phyloP scores from a whole-genome alignment of 2,797 vertebrate species.

The Psittacula echo region DNA sequence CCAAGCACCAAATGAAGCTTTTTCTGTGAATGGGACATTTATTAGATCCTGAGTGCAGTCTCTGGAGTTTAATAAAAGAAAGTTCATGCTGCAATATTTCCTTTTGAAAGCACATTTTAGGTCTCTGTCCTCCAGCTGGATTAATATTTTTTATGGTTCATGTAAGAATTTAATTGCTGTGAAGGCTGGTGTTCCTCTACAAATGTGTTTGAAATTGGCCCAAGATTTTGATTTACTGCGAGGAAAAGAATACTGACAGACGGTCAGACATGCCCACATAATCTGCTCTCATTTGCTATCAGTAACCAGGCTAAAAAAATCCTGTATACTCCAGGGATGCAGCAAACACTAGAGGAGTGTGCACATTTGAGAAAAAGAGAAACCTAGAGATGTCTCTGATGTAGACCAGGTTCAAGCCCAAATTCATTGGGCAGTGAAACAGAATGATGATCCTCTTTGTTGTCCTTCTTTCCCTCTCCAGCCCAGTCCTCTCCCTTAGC shows the following conservation, averaged over 20 bases:
- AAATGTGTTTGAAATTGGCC: neutral
- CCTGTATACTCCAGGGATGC: neutral
- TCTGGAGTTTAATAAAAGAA: constrained; percentile 68
- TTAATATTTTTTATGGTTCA: constrained; percentile 39
- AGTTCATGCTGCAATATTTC: constrained; percentile 50
- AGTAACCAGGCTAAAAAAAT: neutral
- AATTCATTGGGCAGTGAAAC: neutral
- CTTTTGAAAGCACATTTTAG: constrained; percentile 54
- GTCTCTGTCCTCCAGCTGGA: constrained; percentile 31
- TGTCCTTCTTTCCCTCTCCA: neutral
- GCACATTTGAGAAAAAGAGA: neutral
- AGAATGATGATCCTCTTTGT: neutral
- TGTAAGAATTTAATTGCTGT: constrained; percentile 30
- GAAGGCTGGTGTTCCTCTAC: neutral
- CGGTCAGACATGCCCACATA: neutral
- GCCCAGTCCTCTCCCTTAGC: neutral
- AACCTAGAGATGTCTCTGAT: neutral
- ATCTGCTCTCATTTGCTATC: neutral
- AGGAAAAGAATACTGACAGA: neutral
- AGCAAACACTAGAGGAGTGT: neutral
- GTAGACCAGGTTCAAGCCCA: neutral
- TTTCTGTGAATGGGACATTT: constrained; percentile 44
- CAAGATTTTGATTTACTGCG: neutral
- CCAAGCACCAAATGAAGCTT: constrained; percentile 47
- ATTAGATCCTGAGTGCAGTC: constrained; percentile 52